These are phyloP conservation scores for Strix uralensis DNA, from an alignment of 2,113 vertebrate species.

Conservation along the genomic window DNA sequence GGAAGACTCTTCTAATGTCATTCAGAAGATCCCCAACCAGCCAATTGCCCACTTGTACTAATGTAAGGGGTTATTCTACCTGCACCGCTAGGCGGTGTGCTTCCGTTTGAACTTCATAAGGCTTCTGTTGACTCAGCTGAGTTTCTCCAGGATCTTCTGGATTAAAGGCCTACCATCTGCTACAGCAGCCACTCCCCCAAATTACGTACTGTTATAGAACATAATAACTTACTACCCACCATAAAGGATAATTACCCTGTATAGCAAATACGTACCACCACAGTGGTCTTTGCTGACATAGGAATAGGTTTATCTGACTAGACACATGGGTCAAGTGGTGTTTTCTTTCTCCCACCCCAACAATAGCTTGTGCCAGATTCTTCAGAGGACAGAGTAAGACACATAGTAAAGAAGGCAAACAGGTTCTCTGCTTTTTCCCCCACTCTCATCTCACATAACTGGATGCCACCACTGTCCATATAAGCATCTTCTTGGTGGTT, in stretches of 20 bases:
- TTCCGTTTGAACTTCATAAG: neutral
- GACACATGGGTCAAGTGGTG: neutral
- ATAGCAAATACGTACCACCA: neutral
- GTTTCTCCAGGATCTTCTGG: neutral
- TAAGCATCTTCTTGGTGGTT: neutral
- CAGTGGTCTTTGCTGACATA: neutral
- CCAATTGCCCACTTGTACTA: neutral
- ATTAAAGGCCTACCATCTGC: neutral
- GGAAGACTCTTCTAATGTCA: neutral
- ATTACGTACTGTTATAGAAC: neutral
- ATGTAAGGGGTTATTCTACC: neutral
- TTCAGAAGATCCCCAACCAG: neutral
- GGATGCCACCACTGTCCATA: neutral
- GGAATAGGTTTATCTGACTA: neutral
- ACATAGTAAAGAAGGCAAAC: neutral
- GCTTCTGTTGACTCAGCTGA: neutral
- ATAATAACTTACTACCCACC: neutral
- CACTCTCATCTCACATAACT: rapidly evolving
- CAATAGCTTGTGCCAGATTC: neutral
- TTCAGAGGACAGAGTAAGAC: neutral
- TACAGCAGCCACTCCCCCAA: neutral
- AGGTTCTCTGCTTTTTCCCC: neutral
- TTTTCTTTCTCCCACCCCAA: neutral
- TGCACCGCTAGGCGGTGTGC: neutral
- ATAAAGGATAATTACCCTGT: neutral